Percentiles rank a stretch among this genome's conserved stretches.
Conservation (phyloP, 1,140 invertebrate species). For the Cotesia vestalis region DNA sequence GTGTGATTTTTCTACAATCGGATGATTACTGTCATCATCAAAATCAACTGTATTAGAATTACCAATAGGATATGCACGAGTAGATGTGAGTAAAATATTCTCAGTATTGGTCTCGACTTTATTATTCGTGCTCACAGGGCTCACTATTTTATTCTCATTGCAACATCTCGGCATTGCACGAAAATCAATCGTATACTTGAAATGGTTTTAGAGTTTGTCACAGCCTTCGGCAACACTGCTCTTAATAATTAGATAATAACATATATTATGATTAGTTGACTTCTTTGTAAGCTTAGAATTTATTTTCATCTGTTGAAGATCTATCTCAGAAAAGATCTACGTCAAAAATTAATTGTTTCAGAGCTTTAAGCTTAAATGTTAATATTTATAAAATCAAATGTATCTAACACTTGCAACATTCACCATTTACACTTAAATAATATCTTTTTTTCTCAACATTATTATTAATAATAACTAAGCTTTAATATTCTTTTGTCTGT, state of each 20-base stretch:
- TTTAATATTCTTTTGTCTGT: not conserved
- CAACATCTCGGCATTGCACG: conserved; percentile 67
- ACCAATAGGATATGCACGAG: conserved; percentile 53
- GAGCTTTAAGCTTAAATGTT: not conserved
- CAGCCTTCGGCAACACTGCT: conserved; percentile 14
- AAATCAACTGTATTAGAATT: conserved; percentile 52
- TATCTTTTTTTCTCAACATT: not conserved
- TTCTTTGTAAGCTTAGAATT: not conserved
- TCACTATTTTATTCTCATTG: conserved; percentile 65
- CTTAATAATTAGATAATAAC: not conserved
- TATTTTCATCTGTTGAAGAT: not conserved
- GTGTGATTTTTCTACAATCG: conserved; percentile 61
- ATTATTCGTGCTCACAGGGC: conserved; percentile 59
- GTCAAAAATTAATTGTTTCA: not conserved
- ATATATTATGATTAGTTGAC: not conserved
- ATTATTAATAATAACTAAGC: not conserved
- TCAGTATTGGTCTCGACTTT: conserved; percentile 50
- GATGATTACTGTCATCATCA: conserved; percentile 50
- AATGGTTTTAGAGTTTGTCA: not conserved
- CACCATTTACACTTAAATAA: not conserved
- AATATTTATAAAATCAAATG: conserved; percentile 4
- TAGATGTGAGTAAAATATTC: conserved; percentile 57
- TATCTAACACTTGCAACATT: not conserved
- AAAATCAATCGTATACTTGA: conserved; percentile 35
- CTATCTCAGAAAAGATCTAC: not conserved